Evolutionary conservation across 2,113 vertebrate species (phyloP), one percentile per base, ranked within the genome.

Genomic region (Syrmaticus mikado): DNA sequence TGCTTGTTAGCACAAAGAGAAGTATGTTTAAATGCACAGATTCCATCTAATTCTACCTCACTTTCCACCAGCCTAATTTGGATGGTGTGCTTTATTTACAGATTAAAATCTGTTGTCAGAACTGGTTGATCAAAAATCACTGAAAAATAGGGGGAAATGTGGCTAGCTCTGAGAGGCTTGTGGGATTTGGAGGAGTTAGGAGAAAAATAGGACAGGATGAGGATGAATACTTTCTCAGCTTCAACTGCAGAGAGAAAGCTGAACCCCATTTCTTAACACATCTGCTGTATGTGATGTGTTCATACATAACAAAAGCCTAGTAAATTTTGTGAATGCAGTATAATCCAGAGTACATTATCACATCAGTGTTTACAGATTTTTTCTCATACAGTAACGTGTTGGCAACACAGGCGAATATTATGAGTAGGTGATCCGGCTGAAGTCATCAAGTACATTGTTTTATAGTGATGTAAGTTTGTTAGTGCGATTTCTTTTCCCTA

Each of bases 271-370:
- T 85, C 27, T 45, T 58, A 64, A 72, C 28, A 52, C 13, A 55
- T 3, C 1, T 68, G 25, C 20, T 74, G 21, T 38, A 53, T 41
- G 5, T 13, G 50, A n/a, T 34, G 8, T 0, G 0, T 46, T 75
- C 71, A 75, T 53, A 70, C 53, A 61, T 27, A 67, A 27, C 8
- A 61, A 71, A 87, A 48, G 38, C 30, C 11, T n/a, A 52, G 61
- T n/a, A 34, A 34, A 20, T 9, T 80, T 92, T 87, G 55, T 25
- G 6, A 78, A 66, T 53, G 22, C 13, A 60, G 2, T 79, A 34
- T 38, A 93, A 36, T 10, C 12, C 13, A 70, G 14, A 36, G 3
- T 58, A 58, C 8, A 25, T 80, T 82, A 43, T 83, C 67, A 60
- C 13, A 40, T 40, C 34, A 64, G 17, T 27, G 76, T 81, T 87